Conservation (phyloP, 2,797 vertebrate species). For the Poeciliopsis presidionis region DNA sequence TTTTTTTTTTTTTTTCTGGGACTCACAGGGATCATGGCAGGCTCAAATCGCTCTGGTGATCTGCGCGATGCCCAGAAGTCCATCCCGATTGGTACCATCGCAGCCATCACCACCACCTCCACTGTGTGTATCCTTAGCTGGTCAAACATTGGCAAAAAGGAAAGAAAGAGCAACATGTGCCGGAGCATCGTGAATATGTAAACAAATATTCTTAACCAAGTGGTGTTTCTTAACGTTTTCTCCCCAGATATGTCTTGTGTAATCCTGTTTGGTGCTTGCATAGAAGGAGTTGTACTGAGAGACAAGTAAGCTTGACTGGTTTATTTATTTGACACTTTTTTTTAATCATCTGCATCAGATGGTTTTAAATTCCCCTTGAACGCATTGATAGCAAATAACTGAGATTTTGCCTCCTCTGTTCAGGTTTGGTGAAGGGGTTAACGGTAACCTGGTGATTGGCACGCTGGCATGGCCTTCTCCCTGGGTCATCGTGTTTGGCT, state of each 20-base stretch:
- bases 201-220: neutral
- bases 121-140: slow-evolving; percentile 93
- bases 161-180: neutral
- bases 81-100: slow-evolving; percentile 94
- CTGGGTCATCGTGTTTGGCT: slow-evolving; percentile 98
- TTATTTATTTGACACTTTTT: no score
- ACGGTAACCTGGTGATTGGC: slow-evolving; percentile 95
- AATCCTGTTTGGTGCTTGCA: slow-evolving; percentile 94
- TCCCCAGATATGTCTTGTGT: slow-evolving; percentile 87
- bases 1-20: neutral
- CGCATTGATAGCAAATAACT: neutral
- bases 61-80: slow-evolving; percentile 96
- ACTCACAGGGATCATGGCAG: slow-evolving; percentile 94
- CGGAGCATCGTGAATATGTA: neutral
- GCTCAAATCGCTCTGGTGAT: slow-evolving; percentile 97
- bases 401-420: neutral
- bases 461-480: slow-evolving; percentile 96
- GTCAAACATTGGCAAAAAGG: neutral
- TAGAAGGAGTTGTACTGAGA: slow-evolving; percentile 92
- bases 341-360: neutral
- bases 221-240: slow-evolving; percentile 57
- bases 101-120: slow-evolving; percentile 96
- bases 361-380: neutral
- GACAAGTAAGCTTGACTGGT: slow-evolving; percentile 88
- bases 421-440: slow-evolving; percentile 96